Evolutionary conservation across 2,888 invertebrate species (phyloP).

Genomic region (Spicauda simplicius): DNA sequence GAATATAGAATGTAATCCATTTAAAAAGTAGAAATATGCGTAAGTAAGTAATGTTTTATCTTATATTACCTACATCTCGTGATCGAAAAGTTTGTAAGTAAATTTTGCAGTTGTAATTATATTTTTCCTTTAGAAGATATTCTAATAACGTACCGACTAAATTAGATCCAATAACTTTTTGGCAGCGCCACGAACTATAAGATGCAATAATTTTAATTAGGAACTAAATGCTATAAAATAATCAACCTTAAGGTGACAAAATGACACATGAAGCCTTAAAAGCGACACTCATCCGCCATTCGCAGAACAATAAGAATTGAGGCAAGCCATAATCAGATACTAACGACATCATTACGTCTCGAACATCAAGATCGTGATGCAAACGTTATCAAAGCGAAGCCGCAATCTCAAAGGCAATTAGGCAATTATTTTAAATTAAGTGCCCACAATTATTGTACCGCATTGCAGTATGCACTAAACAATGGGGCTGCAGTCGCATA

Average conservation of each 20-base stretch:
- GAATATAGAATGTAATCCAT: no score
- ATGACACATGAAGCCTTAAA: constrained; percentile 13
- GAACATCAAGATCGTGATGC: constrained; percentile 38
- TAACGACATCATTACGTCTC: constrained; percentile 31
- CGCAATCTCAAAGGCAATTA: constrained; percentile 44
- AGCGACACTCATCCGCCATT: constrained; percentile 13
- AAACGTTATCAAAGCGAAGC: constrained; percentile 44
- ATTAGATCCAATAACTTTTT: no score
- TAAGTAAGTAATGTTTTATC: no score
- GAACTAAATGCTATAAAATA: neutral
- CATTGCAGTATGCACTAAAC: constrained; percentile 30
- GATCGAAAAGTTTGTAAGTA: no score
- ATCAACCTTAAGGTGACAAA: constrained; percentile 1
- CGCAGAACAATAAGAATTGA: constrained; percentile 25
- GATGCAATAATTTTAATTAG: neutral
- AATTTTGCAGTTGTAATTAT: no score
- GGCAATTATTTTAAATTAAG: constrained; percentile 44
- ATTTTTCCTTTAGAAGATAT: no score
- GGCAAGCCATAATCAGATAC: constrained; percentile 27
- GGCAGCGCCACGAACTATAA: no score
- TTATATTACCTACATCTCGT: no score
- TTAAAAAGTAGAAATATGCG: no score
- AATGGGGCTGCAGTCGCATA: constrained; percentile 33
- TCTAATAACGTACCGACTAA: no score
- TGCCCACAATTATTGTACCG: constrained; percentile 39